phyloP scores from a whole-genome alignment of 2,113 vertebrate species.

The Probosciger aterrimus region DNA sequence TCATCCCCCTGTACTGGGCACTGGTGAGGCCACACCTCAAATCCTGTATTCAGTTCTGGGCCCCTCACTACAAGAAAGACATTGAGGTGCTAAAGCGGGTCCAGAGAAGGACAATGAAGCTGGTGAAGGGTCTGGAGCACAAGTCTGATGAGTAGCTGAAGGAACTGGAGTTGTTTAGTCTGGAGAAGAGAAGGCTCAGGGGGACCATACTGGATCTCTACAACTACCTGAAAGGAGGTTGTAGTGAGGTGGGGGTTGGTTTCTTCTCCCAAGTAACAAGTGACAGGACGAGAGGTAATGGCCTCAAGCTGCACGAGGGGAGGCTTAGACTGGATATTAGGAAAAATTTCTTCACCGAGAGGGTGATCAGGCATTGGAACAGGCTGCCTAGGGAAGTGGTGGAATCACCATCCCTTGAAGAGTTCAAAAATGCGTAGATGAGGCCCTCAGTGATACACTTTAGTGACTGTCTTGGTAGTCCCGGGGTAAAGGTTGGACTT shows the following conservation, averaged over 20 bases:
- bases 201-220: background rate
- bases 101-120: background rate
- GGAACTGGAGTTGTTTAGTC: background rate
- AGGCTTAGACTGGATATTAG: background rate
- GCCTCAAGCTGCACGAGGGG: no score
- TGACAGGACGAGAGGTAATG: no score
- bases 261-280: no score
- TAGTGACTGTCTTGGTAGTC: background rate
- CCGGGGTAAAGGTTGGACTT: background rate
- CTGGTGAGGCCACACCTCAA: no score
- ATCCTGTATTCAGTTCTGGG: no score
- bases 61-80: no score
- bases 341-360: background rate
- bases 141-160: background rate
- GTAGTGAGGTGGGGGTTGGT: background rate
- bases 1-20: no score
- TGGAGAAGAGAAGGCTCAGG: background rate
- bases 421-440: background rate
- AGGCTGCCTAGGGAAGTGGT: no score
- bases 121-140: background rate
- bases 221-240: background rate
- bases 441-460: background rate
- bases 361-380: background rate
- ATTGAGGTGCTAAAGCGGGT: background rate
- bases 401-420: no score